phyloP scores from a whole-genome alignment of 2,797 vertebrate genomes.

The Artibeus lituratus region DNA sequence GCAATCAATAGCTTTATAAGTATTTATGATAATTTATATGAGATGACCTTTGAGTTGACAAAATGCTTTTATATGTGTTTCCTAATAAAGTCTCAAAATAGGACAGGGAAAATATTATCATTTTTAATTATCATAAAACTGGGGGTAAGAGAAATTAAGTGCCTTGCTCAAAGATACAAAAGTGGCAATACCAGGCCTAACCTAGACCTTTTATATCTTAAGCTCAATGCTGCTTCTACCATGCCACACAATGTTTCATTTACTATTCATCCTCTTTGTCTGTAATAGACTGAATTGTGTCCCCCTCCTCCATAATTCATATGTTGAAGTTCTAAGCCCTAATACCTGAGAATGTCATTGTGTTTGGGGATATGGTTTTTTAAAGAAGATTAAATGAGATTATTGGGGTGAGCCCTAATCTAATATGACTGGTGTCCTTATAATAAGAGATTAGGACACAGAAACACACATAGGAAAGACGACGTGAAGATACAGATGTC shows the following conservation, averaged over 20 bases:
- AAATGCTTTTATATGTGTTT: neutral
- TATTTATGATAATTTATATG: neutral
- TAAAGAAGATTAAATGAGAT: neutral
- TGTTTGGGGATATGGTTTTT: neutral
- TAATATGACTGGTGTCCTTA: neutral
- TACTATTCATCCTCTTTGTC: neutral
- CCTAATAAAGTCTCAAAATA: neutral
- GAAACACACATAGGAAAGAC: neutral
- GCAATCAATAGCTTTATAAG: neutral
- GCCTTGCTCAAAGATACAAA: neutral
- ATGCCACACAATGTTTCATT: neutral
- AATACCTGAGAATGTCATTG: neutral
- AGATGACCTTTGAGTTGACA: neutral
- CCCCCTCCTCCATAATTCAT: no score
- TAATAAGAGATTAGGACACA: neutral
- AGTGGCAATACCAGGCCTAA: neutral
- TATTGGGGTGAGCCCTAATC: neutral
- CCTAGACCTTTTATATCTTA: neutral
- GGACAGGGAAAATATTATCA: neutral
- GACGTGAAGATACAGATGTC: neutral
- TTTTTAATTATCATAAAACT: constrained; percentile 32
- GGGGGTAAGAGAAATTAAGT: neutral
- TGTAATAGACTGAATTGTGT: neutral
- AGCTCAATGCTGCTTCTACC: neutral
- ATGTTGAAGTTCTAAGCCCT: no score